Percentiles rank a stretch among this genome's conserved stretches.
phyloP scores from a whole-genome alignment of 2,888 invertebrate species.

The Drosophila formosana region DNA sequence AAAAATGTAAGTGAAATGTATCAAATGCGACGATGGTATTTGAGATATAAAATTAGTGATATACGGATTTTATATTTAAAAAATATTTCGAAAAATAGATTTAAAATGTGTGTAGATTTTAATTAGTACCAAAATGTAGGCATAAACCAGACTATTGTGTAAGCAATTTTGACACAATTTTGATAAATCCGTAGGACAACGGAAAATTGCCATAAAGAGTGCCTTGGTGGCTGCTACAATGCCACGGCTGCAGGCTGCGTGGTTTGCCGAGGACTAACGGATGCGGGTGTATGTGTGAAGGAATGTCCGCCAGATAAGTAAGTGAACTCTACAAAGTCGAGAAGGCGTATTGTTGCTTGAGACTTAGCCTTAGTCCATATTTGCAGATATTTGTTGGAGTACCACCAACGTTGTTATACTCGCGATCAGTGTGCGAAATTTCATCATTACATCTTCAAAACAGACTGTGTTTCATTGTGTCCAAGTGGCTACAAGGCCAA shows the following conservation, averaged over 20 bases:
- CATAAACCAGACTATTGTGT: too few species aligned
- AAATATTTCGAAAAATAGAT: too few species aligned
- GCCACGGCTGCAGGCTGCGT: slow-evolving; percentile 87
- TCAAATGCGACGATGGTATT: too few species aligned
- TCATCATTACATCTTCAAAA: slow-evolving; percentile 48
- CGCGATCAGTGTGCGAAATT: slow-evolving; percentile 88
- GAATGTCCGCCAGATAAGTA: slow-evolving; percentile 90
- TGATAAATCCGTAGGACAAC: slow-evolving; percentile 49
- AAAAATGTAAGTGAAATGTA: too few species aligned
- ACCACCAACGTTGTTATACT: slow-evolving; percentile 88
- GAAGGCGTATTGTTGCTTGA: slow-evolving; percentile 12
- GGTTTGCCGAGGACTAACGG: slow-evolving; percentile 88
- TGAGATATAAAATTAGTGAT: too few species aligned
- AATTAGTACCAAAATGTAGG: too few species aligned
- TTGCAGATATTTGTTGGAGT: slow-evolving; percentile 72
- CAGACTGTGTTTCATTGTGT: slow-evolving; percentile 67
- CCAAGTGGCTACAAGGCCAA: slow-evolving; percentile 66
- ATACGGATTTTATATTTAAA: too few species aligned
- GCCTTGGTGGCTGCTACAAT: slow-evolving; percentile 91
- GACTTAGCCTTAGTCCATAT: slow-evolving; percentile 29
- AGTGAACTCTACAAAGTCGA: slow-evolving; percentile 31
- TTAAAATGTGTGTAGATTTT: too few species aligned
- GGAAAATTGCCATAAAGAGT: slow-evolving; percentile 89
- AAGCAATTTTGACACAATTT: background rate
- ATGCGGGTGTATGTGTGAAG: slow-evolving; percentile 87